Evolutionary conservation across 2,797 vertebrate genomes (phyloP), one percentile per base, ranked within the genome.

Genomic region (Spatula versicolor): DNA sequence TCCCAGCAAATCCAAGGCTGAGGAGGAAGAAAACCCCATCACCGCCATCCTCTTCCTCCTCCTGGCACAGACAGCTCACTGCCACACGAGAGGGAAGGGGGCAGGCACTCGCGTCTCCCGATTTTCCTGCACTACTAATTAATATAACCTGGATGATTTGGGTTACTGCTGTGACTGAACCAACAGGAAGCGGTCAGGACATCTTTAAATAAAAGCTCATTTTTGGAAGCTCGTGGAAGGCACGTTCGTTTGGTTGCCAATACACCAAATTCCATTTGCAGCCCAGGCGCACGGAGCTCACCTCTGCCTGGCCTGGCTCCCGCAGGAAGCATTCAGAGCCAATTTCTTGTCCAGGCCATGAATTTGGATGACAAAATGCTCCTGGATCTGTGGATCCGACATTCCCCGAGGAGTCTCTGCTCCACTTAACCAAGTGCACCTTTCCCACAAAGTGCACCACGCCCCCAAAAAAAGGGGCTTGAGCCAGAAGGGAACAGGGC

Each of bases 241-340:
- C 14, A 6, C 2, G 8, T 11, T 54, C 13, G 66, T 83, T 45
- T 17, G 21, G 28, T 35, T 55, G 43, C 76, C 64, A 69, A 9
- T 0, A 6, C 25, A 18, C 1, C 6, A 13, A 37, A 14, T 6
- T 3, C 4, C 0, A 7, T 15, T 7, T 2, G 25, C 23, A 18
- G 25, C 33, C 26, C 12, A n/a, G 26, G 8, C 5, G 16, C 30
- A 33, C 86, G 48, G 55, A 43, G 75, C 54, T 81, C 71, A 18
- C 6, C 25, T n/a, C 22, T 9, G 3, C 64, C 41, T 64, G 66
- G n/a, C 58, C 59, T 6, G 14, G 33, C 54, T 75, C 28, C 20
- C 14, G 19, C 4, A 13, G 31, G 8, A 35, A 31, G 18, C 6
- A 3, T 18, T 15, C 10, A 13, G 80, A 37, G 31, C 28, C 0